phyloP scores from a whole-genome alignment of 1,140 invertebrate genomes.

The Campodea augens region DNA sequence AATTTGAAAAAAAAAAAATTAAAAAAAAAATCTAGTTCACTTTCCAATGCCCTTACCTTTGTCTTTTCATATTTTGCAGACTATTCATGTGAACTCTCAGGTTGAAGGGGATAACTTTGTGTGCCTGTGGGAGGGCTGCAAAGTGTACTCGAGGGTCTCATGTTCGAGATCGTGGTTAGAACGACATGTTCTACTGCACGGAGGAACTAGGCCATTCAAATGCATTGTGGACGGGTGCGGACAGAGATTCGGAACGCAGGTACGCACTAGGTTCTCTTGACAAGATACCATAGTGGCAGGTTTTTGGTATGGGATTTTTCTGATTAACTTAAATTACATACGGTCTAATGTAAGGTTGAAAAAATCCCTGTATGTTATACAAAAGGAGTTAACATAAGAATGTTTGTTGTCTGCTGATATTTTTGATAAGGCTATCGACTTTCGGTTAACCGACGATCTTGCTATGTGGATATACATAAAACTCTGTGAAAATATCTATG shows the following conservation, averaged over 20 bases:
- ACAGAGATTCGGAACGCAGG: conserved; percentile 75
- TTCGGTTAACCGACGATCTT: too few species aligned
- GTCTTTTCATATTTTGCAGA: conserved; percentile 29
- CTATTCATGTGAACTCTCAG: conserved; percentile 66
- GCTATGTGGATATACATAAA: too few species aligned
- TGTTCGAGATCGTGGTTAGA: conserved; percentile 84
- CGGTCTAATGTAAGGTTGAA: too few species aligned
- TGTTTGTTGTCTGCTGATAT: too few species aligned
- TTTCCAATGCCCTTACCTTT: too few species aligned
- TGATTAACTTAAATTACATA: too few species aligned
- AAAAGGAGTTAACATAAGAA: too few species aligned
- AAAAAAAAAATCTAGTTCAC: background rate
- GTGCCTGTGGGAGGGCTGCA: conserved; percentile 82
- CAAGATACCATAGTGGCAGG: too few species aligned
- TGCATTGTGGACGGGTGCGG: conserved; percentile 89
- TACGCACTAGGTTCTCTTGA: conserved; percentile 28
- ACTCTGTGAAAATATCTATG: too few species aligned
- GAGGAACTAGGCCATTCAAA: conserved; percentile 82
- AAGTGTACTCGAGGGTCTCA: conserved; percentile 79
- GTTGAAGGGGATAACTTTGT: conserved; percentile 56
- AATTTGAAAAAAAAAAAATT: conserved; percentile 3
- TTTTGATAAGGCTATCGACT: too few species aligned
- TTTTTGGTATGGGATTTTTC: too few species aligned
- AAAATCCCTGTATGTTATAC: too few species aligned
- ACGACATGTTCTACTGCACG: conserved; percentile 74